These are phyloP conservation scores for Ennomos quercinarius DNA, from an alignment of 2,888 invertebrate genomes.

Conservation along the genomic window DNA sequence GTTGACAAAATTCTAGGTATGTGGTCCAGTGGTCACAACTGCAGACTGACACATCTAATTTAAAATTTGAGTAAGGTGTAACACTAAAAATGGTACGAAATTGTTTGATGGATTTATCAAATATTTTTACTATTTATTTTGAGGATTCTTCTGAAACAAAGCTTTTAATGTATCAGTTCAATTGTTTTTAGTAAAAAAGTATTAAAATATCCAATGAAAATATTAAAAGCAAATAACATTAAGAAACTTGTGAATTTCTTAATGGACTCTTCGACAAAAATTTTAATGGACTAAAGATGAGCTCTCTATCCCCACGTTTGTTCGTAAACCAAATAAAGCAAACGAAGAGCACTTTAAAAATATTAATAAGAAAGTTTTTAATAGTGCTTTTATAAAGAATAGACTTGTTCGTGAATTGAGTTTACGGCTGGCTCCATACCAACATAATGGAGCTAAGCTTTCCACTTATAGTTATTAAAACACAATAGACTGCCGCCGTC, in stretches of 20 bases:
- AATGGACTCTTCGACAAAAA: constrained; percentile 28
- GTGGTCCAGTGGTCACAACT: no score
- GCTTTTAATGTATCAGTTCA: constrained; percentile 18
- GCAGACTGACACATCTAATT: no score
- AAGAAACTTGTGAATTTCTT: constrained; percentile 34
- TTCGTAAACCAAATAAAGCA: constrained; percentile 34
- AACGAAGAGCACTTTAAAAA: constrained; percentile 29
- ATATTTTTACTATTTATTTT: constrained; percentile 1
- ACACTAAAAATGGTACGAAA: no score
- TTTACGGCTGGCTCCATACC: constrained; percentile 42
- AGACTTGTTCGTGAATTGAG: constrained; percentile 19
- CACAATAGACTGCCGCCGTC: constrained; percentile 61
- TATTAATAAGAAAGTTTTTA: constrained; percentile 32
- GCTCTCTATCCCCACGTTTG: constrained; percentile 22
- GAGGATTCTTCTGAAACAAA: constrained; percentile 2
- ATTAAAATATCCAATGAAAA: constrained; percentile 24
- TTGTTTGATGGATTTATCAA: no score
- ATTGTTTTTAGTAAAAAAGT: constrained; percentile 8
- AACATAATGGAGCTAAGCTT: constrained; percentile 61
- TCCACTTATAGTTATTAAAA: constrained; percentile 77
- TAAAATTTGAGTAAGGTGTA: no score
- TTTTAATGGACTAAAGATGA: constrained; percentile 39
- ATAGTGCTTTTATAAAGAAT: constrained; percentile 23
- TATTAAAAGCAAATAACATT: constrained; percentile 35
- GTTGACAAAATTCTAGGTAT: no score